These are phyloP conservation scores for Phorcus lineatus DNA, from an alignment of 2,888 invertebrate genomes.

Conservation along the genomic window DNA sequence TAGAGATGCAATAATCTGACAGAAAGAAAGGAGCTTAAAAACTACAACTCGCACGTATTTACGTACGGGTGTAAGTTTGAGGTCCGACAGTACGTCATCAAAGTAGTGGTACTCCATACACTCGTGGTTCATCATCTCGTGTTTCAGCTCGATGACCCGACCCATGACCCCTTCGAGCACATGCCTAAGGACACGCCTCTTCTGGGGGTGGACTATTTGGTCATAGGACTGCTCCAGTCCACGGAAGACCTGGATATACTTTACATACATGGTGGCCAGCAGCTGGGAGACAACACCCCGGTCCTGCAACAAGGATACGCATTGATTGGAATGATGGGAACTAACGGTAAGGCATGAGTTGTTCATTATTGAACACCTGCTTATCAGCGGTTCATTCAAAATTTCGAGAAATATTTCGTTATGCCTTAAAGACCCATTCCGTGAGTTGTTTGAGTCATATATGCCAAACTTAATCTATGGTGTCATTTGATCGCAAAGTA, in stretches of 20 bases:
- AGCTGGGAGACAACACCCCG: conserved; percentile 74
- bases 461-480: no score
- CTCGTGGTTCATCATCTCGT: conserved; percentile 90
- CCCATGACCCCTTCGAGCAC: conserved; percentile 81
- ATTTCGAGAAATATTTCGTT: no score
- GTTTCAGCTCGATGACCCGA: conserved; percentile 88
- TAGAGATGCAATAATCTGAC: no score
- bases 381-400: no score
- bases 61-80: conserved; percentile 83
- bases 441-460: no score
- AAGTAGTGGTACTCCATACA: conserved; percentile 90
- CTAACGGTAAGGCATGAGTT: no score
- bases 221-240: conserved; percentile 89
- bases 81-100: conserved; percentile 85
- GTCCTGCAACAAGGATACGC: conserved; percentile 65
- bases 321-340: no score
- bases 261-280: conserved; percentile 81
- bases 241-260: conserved; percentile 86
- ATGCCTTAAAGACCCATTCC: no score
- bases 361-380: no score
- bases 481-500: no score
- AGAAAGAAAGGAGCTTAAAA: no score
- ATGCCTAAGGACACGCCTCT: conserved; percentile 84
- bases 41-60: no score
- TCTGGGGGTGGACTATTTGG: conserved; percentile 94